Conservation (phyloP, 2,888 invertebrate genomes). For the Phengaris alcon region DNA sequence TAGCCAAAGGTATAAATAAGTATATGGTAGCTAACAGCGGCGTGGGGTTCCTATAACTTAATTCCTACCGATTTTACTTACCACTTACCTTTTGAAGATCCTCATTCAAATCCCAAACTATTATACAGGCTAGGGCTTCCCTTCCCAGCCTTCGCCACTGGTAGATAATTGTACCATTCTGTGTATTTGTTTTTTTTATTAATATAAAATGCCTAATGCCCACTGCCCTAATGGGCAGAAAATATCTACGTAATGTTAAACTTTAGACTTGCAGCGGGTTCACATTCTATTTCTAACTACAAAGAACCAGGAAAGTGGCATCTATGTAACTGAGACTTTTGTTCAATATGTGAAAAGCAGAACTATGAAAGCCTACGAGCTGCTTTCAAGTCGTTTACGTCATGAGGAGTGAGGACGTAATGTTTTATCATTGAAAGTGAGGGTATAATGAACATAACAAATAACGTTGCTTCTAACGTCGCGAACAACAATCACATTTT, state of each 20-base stretch:
- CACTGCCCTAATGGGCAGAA: too few species aligned
- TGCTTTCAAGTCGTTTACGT: neutral
- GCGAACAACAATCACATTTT: neutral
- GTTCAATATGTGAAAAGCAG: constrained; percentile 22
- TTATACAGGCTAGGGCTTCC: too few species aligned
- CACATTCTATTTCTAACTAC: neutral
- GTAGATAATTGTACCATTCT: too few species aligned
- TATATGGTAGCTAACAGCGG: too few species aligned
- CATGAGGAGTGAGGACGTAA: constrained; percentile 9
- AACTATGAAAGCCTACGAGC: constrained; percentile 3
- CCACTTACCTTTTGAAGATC: too few species aligned
- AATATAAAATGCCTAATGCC: too few species aligned
- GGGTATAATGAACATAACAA: constrained; percentile 1
- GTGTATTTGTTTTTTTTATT: too few species aligned
- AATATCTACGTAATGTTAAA: neutral
- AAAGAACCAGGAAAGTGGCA: neutral
- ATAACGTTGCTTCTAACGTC: neutral
- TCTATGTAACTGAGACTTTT: neutral
- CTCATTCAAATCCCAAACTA: too few species aligned
- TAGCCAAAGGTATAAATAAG: too few species aligned
- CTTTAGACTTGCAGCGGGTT: neutral
- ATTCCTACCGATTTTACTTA: too few species aligned
- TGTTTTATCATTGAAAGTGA: constrained; percentile 14
- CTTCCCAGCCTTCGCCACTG: too few species aligned
- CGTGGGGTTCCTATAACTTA: too few species aligned